Evolutionary conservation across 2,888 invertebrate species (phyloP).

Genomic region (Sturmia bella): DNA sequence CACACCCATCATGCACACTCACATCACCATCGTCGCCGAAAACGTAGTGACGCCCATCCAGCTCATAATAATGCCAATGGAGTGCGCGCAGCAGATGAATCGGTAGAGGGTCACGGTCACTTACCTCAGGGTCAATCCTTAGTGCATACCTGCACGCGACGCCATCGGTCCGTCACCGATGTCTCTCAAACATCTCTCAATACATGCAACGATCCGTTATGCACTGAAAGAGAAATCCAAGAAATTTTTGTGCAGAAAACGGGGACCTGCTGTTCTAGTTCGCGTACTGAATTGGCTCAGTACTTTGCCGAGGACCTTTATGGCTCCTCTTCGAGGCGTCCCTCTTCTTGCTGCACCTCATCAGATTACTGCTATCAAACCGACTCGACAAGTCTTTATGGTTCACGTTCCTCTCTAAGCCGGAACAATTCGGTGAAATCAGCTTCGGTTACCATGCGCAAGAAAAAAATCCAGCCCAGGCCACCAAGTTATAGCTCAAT

Average conservation of each 20-base stretch:
- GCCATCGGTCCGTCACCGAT: slow-evolving; percentile 81
- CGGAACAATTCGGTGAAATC: slow-evolving; percentile 81
- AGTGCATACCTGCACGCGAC: slow-evolving; percentile 75
- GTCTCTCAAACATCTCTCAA: slow-evolving; percentile 78
- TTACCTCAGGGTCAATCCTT: slow-evolving; percentile 74
- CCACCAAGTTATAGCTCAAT: slow-evolving; percentile 81
- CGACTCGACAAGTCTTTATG: slow-evolving; percentile 81
- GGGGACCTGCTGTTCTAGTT: slow-evolving; percentile 76
- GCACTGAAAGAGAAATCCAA: slow-evolving; percentile 80
- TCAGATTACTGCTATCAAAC: slow-evolving; percentile 82
- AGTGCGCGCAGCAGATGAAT: slow-evolving; percentile 61
- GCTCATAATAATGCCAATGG: slow-evolving; percentile 74
- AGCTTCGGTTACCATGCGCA: slow-evolving; percentile 78
- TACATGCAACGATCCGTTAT: slow-evolving; percentile 79
- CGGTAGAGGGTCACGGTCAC: slow-evolving; percentile 70
- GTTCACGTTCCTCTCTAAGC: slow-evolving; percentile 80
- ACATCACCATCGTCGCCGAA: slow-evolving; percentile 70
- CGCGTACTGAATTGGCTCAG: slow-evolving; percentile 81
- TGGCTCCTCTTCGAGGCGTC: slow-evolving; percentile 78
- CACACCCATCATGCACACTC: slow-evolving; percentile 69
- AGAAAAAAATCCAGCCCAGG: slow-evolving; percentile 78
- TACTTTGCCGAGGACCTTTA: slow-evolving; percentile 81
- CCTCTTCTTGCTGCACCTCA: slow-evolving; percentile 81
- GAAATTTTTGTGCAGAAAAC: slow-evolving; percentile 80
- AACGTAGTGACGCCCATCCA: slow-evolving; percentile 67